phyloP scores from a whole-genome alignment of 2,113 vertebrate genomes.

The Corvus cornix region DNA sequence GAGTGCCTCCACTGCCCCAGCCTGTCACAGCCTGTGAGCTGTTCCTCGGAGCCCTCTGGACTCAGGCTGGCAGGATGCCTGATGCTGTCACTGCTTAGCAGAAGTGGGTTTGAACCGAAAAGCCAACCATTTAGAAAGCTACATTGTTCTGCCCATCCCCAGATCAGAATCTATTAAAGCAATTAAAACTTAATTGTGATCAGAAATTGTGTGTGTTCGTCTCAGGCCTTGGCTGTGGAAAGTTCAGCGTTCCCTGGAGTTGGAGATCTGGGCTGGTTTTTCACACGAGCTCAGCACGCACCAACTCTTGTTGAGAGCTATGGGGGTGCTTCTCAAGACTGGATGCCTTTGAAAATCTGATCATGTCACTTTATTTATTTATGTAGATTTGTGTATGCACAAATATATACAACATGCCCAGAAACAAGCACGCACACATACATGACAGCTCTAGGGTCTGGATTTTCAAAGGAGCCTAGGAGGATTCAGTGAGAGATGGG shows the following conservation, averaged over 20 bases:
- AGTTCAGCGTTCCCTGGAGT: not conserved
- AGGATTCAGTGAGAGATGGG: constrained; percentile 32
- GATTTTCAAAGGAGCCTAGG: constrained; percentile 9
- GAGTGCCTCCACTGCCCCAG: not conserved
- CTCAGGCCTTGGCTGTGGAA: not conserved
- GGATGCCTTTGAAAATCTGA: constrained; percentile 37
- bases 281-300: not conserved
- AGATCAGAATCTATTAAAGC: not conserved
- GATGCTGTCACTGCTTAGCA: not conserved
- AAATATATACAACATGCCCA: not conserved
- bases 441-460: constrained; percentile 30
- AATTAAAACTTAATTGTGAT: not conserved
- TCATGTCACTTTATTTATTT: constrained; percentile 56
- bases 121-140: not conserved
- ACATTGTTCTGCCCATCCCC: not conserved
- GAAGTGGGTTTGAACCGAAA: not conserved
- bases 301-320: not conserved
- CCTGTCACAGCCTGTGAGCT: not conserved
- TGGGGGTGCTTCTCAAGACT: not conserved
- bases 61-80: constrained; percentile 12
- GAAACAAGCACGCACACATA: not conserved
- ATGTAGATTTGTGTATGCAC: constrained; percentile 49
- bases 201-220: not conserved
- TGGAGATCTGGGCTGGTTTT: not conserved
- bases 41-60: not conserved